Percentiles rank a stretch among this genome's conserved stretches.
phyloP scores from a whole-genome alignment of 2,113 vertebrate genomes.

The Ctenodactylus gundi region DNA sequence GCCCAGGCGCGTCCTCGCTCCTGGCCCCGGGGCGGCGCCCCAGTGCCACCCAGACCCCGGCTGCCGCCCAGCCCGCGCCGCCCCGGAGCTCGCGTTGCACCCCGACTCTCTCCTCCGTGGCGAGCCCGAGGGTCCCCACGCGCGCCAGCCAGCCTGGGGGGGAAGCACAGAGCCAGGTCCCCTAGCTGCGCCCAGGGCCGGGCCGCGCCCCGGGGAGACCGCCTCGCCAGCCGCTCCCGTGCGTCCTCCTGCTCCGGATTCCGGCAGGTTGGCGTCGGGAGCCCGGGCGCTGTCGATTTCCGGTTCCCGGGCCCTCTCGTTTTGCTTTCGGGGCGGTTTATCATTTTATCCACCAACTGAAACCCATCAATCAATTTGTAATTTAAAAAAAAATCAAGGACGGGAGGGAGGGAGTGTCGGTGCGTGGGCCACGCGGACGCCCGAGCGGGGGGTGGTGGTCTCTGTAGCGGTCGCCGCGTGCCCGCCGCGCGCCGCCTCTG shows the following conservation, averaged over 20 bases:
- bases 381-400: background rate
- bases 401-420: background rate
- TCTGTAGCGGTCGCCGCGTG: background rate
- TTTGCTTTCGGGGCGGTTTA: background rate
- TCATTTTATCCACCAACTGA: constrained; percentile 8
- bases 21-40: background rate
- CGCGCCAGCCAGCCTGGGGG: background rate
- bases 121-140: background rate
- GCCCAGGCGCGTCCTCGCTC: constrained; percentile 20
- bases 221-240: background rate
- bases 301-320: background rate
- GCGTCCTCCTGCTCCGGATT: background rate
- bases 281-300: background rate
- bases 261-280: background rate
- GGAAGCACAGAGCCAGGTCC: too few relatives aligned
- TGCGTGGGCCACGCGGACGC: background rate
- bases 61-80: background rate
- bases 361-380: constrained; percentile 17
- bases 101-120: background rate
- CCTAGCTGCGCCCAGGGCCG: too few relatives aligned
- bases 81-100: background rate
- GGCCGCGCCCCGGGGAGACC: background rate
- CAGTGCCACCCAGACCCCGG: background rate
- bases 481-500: background rate
- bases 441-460: background rate